Conservation (phyloP, 2,888 invertebrate species). For the Agonopterix arenella region DNA sequence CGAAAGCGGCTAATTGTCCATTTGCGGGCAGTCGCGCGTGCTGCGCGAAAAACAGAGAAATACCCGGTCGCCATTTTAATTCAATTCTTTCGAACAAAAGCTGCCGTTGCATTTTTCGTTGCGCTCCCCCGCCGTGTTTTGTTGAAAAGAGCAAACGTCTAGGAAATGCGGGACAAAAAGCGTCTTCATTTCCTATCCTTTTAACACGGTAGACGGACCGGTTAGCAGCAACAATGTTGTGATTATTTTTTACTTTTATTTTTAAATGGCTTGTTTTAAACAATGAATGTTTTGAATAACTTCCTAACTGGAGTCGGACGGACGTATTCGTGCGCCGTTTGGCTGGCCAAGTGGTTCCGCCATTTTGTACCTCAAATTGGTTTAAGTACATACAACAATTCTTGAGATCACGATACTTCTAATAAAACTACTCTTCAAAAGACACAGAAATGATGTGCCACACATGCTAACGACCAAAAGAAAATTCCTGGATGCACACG, state of each 20-base stretch:
- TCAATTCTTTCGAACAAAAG: conserved; percentile 66
- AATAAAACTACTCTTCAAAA: too few species aligned
- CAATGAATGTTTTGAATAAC: too few species aligned
- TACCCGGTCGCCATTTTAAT: conserved; percentile 62
- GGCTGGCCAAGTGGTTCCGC: too few species aligned
- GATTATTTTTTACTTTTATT: conserved; percentile 6
- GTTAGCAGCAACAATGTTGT: conserved; percentile 18
- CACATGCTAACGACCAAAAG: too few species aligned
- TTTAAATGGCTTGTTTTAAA: too few species aligned
- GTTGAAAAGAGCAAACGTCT: conserved; percentile 53
- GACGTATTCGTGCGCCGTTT: too few species aligned
- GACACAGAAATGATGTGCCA: too few species aligned
- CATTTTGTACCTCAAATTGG: too few species aligned
- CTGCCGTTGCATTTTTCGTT: conserved; percentile 58
- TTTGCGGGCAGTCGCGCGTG: conserved; percentile 64
- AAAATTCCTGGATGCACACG: too few species aligned
- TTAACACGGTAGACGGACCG: conserved; percentile 12
- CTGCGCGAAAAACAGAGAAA: conserved; percentile 60
- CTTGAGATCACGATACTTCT: too few species aligned
- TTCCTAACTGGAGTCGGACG: too few species aligned
- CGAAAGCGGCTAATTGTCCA: conserved; percentile 62
- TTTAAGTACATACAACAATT: too few species aligned
- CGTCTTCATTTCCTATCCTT: conserved; percentile 55
- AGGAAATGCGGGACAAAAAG: conserved; percentile 50
- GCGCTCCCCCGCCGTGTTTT: conserved; percentile 36